A percentile compares a stretch with the other conserved stretches of the same genome.
These are phyloP conservation scores for Anolis apletophallus DNA, from an alignment of 2,797 vertebrate genomes.

Conservation along the genomic window DNA sequence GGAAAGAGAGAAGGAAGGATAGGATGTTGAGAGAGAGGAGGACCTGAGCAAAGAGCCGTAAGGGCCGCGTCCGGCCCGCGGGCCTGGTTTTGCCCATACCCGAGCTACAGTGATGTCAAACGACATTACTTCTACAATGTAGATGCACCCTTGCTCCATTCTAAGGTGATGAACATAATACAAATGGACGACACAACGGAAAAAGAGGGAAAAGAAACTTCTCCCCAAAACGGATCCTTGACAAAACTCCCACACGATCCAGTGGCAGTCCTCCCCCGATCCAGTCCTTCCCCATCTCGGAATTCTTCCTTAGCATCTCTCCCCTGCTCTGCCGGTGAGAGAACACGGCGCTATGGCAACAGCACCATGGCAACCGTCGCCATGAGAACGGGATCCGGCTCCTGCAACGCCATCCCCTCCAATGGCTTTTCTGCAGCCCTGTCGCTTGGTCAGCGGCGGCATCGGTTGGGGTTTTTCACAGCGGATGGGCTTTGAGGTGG, in stretches of 20 bases:
- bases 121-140: too few relatives aligned
- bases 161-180: too few relatives aligned
- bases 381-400: slow-evolving; percentile 58
- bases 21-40: too few relatives aligned
- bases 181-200: too few relatives aligned
- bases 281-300: background rate
- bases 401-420: slow-evolving; percentile 9
- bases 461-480: background rate
- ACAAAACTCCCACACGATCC: background rate
- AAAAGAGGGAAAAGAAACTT: too few relatives aligned
- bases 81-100: too few relatives aligned
- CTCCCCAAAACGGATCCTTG: background rate
- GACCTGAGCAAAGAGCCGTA: too few relatives aligned
- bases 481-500: background rate
- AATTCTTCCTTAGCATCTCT: slow-evolving; percentile 34
- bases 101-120: too few relatives aligned
- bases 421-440: background rate
- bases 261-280: too few relatives aligned
- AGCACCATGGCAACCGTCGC: slow-evolving; percentile 64
- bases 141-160: too few relatives aligned
- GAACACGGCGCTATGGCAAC: slow-evolving; percentile 62
- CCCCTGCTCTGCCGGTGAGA: background rate
- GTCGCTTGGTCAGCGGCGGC: accelerated
- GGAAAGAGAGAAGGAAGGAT: too few relatives aligned
- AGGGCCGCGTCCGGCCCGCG: too few relatives aligned